Conservation (phyloP, 2,113 vertebrate genomes). For the Vidua macroura region DNA sequence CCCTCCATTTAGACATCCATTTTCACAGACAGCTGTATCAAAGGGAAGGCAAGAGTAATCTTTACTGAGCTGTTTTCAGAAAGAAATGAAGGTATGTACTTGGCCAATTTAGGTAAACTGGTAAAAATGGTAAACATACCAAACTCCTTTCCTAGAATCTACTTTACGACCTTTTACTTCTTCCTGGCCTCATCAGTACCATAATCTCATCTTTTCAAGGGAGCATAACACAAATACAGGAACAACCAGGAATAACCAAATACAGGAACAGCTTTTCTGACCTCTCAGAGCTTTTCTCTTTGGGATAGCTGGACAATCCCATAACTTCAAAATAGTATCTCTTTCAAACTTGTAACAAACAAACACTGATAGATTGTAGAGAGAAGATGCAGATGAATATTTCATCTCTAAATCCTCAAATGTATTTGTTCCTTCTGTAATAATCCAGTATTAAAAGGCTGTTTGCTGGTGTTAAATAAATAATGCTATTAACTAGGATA, state of each 20-base stretch:
- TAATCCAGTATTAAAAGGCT: not conserved
- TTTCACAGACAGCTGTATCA: slow-evolving; percentile 91
- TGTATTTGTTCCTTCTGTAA: not conserved
- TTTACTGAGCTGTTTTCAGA: not conserved
- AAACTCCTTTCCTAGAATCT: not conserved
- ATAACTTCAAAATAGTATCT: not conserved
- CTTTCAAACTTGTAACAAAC: not conserved
- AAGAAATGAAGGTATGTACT: not conserved
- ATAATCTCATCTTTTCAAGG: not conserved
- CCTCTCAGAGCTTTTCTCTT: not conserved
- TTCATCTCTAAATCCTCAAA: not conserved
- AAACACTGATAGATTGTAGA: not conserved
- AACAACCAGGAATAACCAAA: not conserved
- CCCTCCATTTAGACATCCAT: slow-evolving; percentile 92
- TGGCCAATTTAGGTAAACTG: not conserved
- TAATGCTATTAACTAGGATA: not conserved
- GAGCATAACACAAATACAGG: not conserved
- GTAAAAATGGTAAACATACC: not conserved
- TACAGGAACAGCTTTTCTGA: not conserved
- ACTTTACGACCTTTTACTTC: not conserved
- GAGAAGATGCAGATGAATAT: not conserved
- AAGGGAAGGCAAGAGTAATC: slow-evolving; percentile 14
- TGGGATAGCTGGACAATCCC: not conserved
- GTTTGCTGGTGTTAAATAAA: not conserved
- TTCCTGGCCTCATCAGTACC: not conserved